Percentiles rank a stretch among this genome's conserved stretches.
Conservation (phyloP, 2,797 vertebrate species). For the Falco novaeseelandiae region DNA sequence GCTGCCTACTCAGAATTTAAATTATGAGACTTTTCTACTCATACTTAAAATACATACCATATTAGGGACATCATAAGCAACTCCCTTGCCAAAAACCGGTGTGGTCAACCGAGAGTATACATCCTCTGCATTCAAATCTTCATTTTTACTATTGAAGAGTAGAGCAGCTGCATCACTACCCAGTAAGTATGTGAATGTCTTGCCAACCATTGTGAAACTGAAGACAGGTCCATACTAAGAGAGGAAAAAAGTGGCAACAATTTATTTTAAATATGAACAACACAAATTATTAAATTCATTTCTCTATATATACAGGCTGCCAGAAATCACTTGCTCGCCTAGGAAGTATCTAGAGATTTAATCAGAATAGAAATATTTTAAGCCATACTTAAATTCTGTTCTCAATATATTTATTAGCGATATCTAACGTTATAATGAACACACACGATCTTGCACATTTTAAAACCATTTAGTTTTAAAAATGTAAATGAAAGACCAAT, state of each 20-base stretch:
- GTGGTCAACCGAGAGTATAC: conserved; percentile 94
- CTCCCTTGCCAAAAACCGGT: conserved; percentile 95
- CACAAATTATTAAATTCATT: not conserved
- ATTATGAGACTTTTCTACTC: not conserved
- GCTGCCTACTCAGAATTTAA: not conserved
- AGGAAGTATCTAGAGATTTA: not conserved
- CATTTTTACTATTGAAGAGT: conserved; percentile 97
- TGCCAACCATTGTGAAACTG: conserved; percentile 98
- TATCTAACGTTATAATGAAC: not conserved
- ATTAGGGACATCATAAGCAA: conserved; percentile 95
- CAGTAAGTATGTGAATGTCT: conserved; percentile 94
- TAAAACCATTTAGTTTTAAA: not conserved
- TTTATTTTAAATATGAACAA: not conserved
- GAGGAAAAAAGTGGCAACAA: not conserved
- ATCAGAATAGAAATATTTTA: not conserved
- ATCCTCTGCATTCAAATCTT: conserved; percentile 96
- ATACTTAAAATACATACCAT: conserved; percentile 76
- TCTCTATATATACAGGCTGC: not conserved
- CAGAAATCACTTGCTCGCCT: not conserved
- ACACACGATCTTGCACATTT: not conserved
- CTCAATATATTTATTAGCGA: not conserved
- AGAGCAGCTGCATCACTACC: conserved; percentile 93
- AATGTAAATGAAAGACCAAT: not conserved
- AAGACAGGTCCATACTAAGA: conserved; percentile 94
- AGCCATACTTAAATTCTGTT: not conserved